These are phyloP conservation scores for Nematostella vectensis DNA, from an alignment of 92 coral and sea anemone genomes.

Conservation along the genomic window DNA sequence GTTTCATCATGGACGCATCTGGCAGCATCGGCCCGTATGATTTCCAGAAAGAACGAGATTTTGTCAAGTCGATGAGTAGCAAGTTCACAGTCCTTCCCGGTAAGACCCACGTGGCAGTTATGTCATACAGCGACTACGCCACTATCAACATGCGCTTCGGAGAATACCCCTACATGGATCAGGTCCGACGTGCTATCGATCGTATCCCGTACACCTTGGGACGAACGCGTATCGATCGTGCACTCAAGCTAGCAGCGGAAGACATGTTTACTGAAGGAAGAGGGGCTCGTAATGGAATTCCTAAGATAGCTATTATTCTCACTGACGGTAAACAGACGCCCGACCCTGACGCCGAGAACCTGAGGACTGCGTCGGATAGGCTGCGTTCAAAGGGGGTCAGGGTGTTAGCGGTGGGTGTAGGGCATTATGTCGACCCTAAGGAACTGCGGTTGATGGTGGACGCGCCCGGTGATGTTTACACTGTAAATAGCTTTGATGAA, in stretches of 20 bases:
- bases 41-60: conserved; percentile 34
- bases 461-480: conserved; percentile 39
- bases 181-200: conserved; percentile 37
- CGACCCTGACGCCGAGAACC: conserved; percentile 39
- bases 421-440: conserved; percentile 46
- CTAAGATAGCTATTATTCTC: conserved; percentile 61
- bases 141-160: conserved; percentile 33
- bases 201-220: conserved; percentile 56
- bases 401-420: conserved; percentile 61
- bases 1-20: conserved; percentile 62
- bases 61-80: conserved; percentile 43
- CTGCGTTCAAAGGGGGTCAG: conserved; percentile 54
- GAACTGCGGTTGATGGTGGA: conserved; percentile 62
- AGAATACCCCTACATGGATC: conserved; percentile 12
- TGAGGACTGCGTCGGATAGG: conserved; percentile 34
- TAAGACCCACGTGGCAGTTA: conserved; percentile 38
- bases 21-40: conserved; percentile 35
- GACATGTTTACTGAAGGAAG: conserved; percentile 46
- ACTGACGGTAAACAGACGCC: conserved; percentile 82
- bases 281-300: conserved; percentile 52
- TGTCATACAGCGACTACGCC: conserved; percentile 52
- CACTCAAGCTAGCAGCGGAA: conserved; percentile 48
- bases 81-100: conserved; percentile 36
- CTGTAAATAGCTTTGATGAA: conserved; percentile 53
- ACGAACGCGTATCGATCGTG: conserved; percentile 71